A percentile compares a stretch with the other conserved stretches of the same genome.
These are phyloP conservation scores for Holothuria glaberrima DNA, from an alignment of 35 echinoderm and acorn worm species.

Conservation along the genomic window DNA sequence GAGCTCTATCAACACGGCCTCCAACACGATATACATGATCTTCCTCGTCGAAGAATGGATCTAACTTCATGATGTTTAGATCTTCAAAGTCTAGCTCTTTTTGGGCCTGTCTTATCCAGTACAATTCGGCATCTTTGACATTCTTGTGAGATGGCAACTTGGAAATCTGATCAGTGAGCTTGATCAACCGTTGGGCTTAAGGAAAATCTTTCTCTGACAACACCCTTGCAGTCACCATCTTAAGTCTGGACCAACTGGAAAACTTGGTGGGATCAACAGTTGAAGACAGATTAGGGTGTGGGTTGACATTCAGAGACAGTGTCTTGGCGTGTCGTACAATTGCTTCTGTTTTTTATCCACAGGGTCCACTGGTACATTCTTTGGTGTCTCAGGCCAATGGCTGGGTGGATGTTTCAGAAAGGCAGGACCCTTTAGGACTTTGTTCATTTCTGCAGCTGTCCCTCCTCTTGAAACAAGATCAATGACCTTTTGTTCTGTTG, in stretches of 20 bases:
- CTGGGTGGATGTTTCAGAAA: slow-evolving; percentile 43
- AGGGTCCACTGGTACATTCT: slow-evolving; percentile 53
- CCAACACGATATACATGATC: slow-evolving; percentile 56
- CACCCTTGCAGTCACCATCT: slow-evolving; percentile 65
- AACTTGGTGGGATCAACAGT: slow-evolving; percentile 35
- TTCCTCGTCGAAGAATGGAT: slow-evolving; percentile 67
- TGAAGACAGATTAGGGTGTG: not conserved
- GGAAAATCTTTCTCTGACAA: slow-evolving; percentile 59
- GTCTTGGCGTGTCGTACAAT: slow-evolving; percentile 32
- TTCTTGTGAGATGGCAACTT: slow-evolving; percentile 66
- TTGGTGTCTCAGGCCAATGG: slow-evolving; percentile 71
- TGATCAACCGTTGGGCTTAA: slow-evolving; percentile 40
- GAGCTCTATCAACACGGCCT: slow-evolving; percentile 35
- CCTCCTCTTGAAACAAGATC: slow-evolving; percentile 73
- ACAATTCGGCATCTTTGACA: slow-evolving; percentile 67
- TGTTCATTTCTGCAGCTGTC: slow-evolving; percentile 41
- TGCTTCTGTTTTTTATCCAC: slow-evolving; percentile 48
- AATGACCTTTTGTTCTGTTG: slow-evolving; percentile 70
- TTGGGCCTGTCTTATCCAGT: slow-evolving; percentile 65
- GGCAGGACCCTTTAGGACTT: slow-evolving; percentile 49
- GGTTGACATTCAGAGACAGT: slow-evolving; percentile 6
- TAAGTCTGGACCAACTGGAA: slow-evolving; percentile 56
- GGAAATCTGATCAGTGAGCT: slow-evolving; percentile 51
- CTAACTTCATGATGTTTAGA: slow-evolving; percentile 66
- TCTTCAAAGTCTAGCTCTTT: slow-evolving; percentile 57